Conservation (phyloP, 1,140 invertebrate species). For the Leptopilina clavipes region DNA sequence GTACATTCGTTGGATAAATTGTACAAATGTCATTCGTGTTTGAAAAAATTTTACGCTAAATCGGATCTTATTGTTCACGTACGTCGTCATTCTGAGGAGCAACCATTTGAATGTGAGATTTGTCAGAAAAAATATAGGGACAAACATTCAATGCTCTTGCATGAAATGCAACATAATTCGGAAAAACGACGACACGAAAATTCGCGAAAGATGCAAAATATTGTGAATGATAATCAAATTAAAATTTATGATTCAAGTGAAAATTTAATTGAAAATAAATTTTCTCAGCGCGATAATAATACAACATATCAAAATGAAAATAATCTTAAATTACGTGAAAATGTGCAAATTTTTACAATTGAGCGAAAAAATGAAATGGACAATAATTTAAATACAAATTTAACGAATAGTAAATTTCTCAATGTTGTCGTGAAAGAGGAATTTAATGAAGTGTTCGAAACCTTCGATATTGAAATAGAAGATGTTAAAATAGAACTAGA, state of each 20-base stretch:
- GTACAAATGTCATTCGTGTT: background rate
- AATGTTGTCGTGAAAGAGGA: background rate
- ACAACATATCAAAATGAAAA: too few species aligned
- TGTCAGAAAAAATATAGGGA: background rate
- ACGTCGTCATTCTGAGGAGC: background rate
- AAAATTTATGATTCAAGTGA: too few species aligned
- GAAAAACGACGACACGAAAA: background rate
- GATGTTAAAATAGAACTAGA: background rate
- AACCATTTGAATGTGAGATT: background rate
- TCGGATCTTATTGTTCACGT: background rate
- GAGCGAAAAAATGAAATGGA: too few species aligned
- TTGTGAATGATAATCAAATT: too few species aligned
- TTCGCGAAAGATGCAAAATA: background rate
- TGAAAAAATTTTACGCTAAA: background rate
- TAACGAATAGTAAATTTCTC: background rate
- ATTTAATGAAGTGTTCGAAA: background rate
- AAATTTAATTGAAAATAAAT: too few species aligned
- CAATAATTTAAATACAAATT: background rate
- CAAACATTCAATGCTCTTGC: background rate
- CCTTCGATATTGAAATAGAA: background rate
- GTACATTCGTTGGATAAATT: background rate
- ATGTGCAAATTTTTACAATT: too few species aligned
- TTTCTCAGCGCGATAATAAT: too few species aligned
- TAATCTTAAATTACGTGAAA: too few species aligned
- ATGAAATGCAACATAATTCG: background rate